phyloP scores from a whole-genome alignment of 2,797 vertebrate species.

The Pangasius mekongensis region DNA sequence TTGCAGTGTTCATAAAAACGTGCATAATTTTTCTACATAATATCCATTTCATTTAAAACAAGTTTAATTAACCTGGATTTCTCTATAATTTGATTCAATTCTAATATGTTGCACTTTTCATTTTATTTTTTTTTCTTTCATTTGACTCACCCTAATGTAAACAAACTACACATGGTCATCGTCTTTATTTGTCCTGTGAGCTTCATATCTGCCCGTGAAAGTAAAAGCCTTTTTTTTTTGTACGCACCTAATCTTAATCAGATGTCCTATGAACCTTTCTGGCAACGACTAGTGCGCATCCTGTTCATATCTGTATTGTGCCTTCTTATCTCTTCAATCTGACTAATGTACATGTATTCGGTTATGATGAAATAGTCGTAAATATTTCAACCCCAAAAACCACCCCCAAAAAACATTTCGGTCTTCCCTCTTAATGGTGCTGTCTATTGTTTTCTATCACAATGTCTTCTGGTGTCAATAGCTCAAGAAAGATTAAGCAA shows the following conservation, averaged over 20 bases:
- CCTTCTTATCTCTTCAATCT: too few relatives aligned
- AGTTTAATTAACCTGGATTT: too few relatives aligned
- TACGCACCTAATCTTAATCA: background rate
- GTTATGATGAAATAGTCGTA: background rate
- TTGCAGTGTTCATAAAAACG: too few relatives aligned
- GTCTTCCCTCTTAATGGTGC: background rate
- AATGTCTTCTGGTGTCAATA: background rate
- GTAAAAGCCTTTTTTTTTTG: background rate
- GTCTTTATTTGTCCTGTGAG: background rate
- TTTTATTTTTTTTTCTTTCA: background rate
- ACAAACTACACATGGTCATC: background rate
- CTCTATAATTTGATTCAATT: too few relatives aligned
- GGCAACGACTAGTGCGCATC: too few relatives aligned
- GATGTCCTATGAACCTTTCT: background rate
- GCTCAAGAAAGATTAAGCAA: background rate
- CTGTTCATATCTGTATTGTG: too few relatives aligned
- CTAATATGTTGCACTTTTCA: background rate
- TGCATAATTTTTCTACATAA: background rate
- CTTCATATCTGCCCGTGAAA: background rate
- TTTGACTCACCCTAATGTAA: background rate
- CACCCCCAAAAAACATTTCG: background rate
- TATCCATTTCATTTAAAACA: background rate
- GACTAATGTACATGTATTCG: too few relatives aligned
- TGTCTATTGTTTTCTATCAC: background rate
- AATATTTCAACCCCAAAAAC: background rate